phyloP scores from a whole-genome alignment of 2,797 vertebrate genomes.

The Gephyroberyx darwinii region DNA sequence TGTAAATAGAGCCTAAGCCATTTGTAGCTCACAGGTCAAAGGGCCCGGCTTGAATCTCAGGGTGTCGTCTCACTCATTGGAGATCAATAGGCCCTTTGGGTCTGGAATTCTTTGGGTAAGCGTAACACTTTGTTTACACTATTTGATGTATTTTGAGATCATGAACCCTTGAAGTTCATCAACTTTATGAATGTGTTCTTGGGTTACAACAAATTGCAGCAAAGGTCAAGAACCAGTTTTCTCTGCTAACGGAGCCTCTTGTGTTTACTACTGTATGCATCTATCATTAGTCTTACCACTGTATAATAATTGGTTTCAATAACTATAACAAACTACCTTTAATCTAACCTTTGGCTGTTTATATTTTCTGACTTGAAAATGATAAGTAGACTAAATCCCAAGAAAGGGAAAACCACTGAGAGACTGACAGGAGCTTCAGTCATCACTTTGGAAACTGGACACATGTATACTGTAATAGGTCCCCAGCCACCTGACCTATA shows the following conservation, averaged over 20 bases:
- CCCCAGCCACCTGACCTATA: conserved; percentile 19
- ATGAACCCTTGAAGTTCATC: background rate
- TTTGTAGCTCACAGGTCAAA: background rate
- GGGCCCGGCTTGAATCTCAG: background rate
- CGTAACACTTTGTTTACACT: no score
- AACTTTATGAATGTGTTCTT: background rate
- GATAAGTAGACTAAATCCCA: no score
- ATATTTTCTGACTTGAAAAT: background rate
- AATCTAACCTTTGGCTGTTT: background rate
- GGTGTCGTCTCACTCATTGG: no score
- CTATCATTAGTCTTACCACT: no score
- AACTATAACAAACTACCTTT: background rate
- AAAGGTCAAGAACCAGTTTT: conserved; percentile 4
- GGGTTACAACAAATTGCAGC: background rate
- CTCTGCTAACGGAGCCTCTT: no score
- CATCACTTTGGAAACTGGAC: conserved; percentile 5
- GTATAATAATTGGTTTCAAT: no score
- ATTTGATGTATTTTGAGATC: no score
- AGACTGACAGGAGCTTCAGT: background rate
- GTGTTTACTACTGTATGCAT: no score
- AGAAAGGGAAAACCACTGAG: no score
- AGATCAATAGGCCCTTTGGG: no score
- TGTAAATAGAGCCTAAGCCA: background rate
- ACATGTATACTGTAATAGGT: background rate
- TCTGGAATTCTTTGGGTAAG: no score